These are phyloP conservation scores for Sesamia inferens DNA, from an alignment of 2,888 invertebrate species.

Conservation along the genomic window DNA sequence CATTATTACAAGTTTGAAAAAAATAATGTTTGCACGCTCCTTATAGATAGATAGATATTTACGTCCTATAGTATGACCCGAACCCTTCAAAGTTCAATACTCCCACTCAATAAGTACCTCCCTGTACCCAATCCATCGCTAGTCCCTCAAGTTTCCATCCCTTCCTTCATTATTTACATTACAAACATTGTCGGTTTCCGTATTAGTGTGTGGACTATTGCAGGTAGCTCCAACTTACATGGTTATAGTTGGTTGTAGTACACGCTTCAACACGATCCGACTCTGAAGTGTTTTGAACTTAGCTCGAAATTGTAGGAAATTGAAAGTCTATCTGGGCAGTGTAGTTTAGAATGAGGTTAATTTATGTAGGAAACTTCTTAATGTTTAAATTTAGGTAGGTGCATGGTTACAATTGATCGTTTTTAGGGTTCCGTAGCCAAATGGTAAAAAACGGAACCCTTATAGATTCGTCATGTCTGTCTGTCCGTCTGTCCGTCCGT, in stretches of 20 bases:
- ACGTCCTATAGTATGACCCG: neutral
- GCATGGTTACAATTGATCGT: too few species aligned
- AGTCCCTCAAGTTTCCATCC: constrained; percentile 40
- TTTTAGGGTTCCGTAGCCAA: too few species aligned
- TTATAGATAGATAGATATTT: neutral
- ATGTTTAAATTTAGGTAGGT: too few species aligned
- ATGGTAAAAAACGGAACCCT: too few species aligned
- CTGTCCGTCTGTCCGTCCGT: too few species aligned
- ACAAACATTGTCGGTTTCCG: constrained; percentile 41
- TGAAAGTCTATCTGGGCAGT: constrained; percentile 5
- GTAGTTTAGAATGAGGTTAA: neutral
- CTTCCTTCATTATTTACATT: constrained; percentile 50
- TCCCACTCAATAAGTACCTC: constrained; percentile 21
- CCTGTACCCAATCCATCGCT: neutral
- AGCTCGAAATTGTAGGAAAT: neutral
- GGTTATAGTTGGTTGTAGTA: constrained; percentile 16
- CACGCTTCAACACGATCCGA: constrained; percentile 3
- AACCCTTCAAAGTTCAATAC: constrained; percentile 26
- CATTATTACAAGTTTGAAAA: neutral
- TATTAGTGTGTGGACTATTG: constrained; percentile 18
- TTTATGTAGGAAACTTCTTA: too few species aligned
- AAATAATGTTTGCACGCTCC: neutral
- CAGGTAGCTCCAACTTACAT: constrained; percentile 27
- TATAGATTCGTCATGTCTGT: too few species aligned
- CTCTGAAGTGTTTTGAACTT: constrained; percentile 25